These are phyloP conservation scores for Peromyscus polionotus DNA, from an alignment of 2,113 vertebrate species.

Conservation along the genomic window DNA sequence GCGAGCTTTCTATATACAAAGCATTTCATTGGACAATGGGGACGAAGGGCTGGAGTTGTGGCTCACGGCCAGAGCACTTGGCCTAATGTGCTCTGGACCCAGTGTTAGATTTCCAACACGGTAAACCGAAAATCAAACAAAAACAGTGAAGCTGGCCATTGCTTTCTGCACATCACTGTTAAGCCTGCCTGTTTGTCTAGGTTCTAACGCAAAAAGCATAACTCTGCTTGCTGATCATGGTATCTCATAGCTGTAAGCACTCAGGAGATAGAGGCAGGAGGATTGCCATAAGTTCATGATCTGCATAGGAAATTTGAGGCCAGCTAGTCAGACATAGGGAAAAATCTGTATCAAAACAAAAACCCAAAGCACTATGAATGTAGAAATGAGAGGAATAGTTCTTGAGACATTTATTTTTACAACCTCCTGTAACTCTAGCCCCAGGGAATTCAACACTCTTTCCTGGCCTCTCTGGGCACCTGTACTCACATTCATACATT, in stretches of 20 bases:
- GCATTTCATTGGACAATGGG: background rate
- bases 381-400: background rate
- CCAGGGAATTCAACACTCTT: background rate
- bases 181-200: too few species aligned
- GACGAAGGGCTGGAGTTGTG: background rate
- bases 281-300: background rate
- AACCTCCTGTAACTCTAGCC: background rate
- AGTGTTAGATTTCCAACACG: background rate
- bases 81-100: background rate
- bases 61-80: background rate
- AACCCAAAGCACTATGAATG: background rate
- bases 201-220: background rate
- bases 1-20: background rate
- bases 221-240: background rate
- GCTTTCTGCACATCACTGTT: background rate
- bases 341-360: background rate
- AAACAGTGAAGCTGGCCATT: background rate
- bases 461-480: background rate
- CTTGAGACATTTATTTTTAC: background rate
- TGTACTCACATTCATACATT: background rate
- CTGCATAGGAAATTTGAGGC: background rate
- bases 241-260: background rate
- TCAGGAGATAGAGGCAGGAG: background rate
- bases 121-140: background rate
- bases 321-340: background rate